Conservation (phyloP, 2,797 vertebrate species). For the Enteromius afrohamiltoni region DNA sequence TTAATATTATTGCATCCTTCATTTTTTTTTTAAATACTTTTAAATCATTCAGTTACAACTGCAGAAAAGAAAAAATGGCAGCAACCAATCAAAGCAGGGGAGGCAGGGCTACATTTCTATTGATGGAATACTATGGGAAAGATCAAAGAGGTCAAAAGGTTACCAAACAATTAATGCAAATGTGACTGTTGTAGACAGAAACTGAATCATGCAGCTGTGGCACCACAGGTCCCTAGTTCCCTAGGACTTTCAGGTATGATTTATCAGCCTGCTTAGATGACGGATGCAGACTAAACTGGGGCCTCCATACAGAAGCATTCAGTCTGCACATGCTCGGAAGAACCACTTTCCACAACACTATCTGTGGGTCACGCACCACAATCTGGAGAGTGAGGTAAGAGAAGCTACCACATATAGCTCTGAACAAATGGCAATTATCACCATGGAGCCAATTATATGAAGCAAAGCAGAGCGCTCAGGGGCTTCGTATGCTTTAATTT, state of each 20-base stretch:
- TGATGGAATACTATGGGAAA: conserved; percentile 8
- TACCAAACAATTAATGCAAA: conserved; percentile 19
- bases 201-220: conserved; percentile 18
- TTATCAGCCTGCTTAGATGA: conserved; percentile 2
- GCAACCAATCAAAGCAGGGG: conserved; percentile 30
- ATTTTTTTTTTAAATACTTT: neutral
- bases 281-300: neutral
- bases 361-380: conserved; percentile 37
- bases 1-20: neutral
- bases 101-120: conserved; percentile 19
- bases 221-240: neutral
- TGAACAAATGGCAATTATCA: conserved; percentile 47
- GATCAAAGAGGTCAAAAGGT: conserved; percentile 43
- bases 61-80: neutral
- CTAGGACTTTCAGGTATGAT: conserved; percentile 17
- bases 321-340: conserved; percentile 18
- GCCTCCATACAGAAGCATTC: neutral
- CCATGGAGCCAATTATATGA: conserved; percentile 40
- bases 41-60: neutral
- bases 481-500: conserved; percentile 26
- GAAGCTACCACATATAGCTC: conserved; percentile 34
- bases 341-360: conserved; percentile 21
- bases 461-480: conserved; percentile 19
- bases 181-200: conserved; percentile 44
- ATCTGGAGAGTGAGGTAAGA: conserved; percentile 23